Evolutionary conservation across 2,113 vertebrate genomes (phyloP), one percentile per base, ranked within the genome.

Genomic region (Seriola dumerili): DNA sequence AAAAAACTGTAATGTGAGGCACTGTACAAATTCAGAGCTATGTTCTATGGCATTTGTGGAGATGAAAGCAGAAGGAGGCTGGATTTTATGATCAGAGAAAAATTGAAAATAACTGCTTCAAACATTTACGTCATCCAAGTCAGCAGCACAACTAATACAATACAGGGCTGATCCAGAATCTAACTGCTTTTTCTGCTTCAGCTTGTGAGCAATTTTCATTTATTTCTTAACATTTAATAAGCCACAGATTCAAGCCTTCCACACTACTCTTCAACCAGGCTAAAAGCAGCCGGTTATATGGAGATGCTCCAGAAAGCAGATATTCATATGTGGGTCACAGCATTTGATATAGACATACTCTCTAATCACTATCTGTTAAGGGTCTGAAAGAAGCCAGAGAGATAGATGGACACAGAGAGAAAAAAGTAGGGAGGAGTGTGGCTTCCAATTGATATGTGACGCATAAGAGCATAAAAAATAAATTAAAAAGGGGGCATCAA

Each of bases 61-160:
- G 58, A 65, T 58, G 12, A 80, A 70, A 70, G 46, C 9, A 13
- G 23, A 34, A 34, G 48, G 19, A 55, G 38, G 42, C 46, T 32
- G 11, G 14, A 44, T 48, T 50, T 29, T 48, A 10, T 16, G 59
- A 52, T 74, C 1, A 19, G 55, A 52, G 52, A 66, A 42, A 32
- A 76, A 66, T 1, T 29, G 40, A 59, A 50, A 57, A 65, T 52
- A 54, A 61, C 32, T 4, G 19, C 34, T 59, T 50, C 11, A 40
- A 61, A 61, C 36, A 78, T 78, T 63, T 62, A 58, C 58, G 10
- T 64, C 34, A 59, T 59, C 63, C 34, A 52, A 46, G 29, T 44
- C 65, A 80, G 44, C 34, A 34, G 68, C 54, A 11, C 38, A 85
- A 70, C 17, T 12, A 59, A 72, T 11, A 59, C 13, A 59, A 50